phyloP scores from a whole-genome alignment of 1,140 invertebrate genomes.

The Pogonus chalceus region DNA sequence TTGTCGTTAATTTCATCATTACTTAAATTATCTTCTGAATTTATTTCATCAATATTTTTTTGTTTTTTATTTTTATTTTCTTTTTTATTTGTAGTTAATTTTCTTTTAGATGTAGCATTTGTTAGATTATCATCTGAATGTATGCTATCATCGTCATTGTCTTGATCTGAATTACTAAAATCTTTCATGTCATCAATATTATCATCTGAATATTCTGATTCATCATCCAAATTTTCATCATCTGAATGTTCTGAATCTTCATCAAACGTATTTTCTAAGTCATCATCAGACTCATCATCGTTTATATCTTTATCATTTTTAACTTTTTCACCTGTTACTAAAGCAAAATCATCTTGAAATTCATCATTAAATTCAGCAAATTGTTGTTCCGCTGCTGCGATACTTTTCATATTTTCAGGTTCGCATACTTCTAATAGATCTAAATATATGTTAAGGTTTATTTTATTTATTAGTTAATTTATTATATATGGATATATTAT shows the following conservation, averaged over 20 bases:
- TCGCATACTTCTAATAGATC: constrained; percentile 74
- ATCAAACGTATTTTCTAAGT: constrained; percentile 13
- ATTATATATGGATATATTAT: background rate
- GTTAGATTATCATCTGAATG: constrained; percentile 11
- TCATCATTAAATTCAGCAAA: constrained; percentile 50
- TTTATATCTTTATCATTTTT: background rate
- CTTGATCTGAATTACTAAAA: constrained; percentile 16
- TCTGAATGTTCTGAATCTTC: constrained; percentile 17
- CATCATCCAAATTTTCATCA: constrained; percentile 16
- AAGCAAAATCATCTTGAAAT: constrained; percentile 52
- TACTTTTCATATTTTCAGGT: constrained; percentile 53
- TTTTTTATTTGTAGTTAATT: background rate
- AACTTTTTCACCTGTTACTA: constrained; percentile 31
- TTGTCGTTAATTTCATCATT: constrained; percentile 19
- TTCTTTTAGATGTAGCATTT: too few relatives aligned
- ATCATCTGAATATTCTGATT: constrained; percentile 12
- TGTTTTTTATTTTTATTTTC: constrained; percentile 17
- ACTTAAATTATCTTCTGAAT: constrained; percentile 12
- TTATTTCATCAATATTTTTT: constrained; percentile 13
- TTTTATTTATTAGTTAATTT: too few relatives aligned
- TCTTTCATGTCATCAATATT: constrained; percentile 12
- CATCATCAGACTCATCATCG: constrained; percentile 10
- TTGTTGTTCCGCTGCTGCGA: constrained; percentile 50
- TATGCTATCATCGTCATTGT: constrained; percentile 12
- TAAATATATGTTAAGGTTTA: constrained; percentile 25